Evolutionary conservation across 2,888 invertebrate species (phyloP).

Genomic region (Sepioteuthis lessoniana): DNA sequence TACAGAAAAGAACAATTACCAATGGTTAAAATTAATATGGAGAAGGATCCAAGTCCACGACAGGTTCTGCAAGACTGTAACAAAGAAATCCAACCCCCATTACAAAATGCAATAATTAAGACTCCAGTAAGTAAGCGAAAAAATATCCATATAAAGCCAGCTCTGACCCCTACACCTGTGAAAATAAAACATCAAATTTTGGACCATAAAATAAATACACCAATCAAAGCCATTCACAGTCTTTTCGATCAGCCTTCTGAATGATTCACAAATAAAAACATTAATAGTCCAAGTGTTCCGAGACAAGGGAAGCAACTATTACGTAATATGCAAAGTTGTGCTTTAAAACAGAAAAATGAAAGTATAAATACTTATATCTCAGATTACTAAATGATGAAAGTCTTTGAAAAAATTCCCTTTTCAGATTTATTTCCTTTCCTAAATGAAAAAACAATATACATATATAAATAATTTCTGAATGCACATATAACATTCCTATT

Average conservation of each 20-base stretch:
- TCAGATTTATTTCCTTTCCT: background rate
- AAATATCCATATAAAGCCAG: background rate
- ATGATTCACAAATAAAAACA: background rate
- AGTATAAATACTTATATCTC: background rate
- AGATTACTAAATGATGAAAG: background rate
- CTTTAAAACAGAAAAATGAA: background rate
- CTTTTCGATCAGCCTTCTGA: background rate
- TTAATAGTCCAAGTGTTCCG: background rate
- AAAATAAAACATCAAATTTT: background rate
- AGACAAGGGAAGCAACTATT: background rate
- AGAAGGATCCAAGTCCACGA: background rate
- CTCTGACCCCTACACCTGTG: background rate
- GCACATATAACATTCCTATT: background rate
- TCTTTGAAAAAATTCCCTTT: background rate
- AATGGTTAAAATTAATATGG: background rate
- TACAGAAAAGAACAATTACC: constrained; percentile 43
- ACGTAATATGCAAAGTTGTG: background rate
- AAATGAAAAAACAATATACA: background rate
- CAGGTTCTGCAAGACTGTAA: background rate
- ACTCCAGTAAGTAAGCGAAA: background rate
- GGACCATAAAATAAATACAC: background rate
- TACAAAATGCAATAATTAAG: background rate
- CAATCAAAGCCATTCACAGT: background rate
- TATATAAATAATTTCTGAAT: background rate
- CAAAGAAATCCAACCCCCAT: background rate